Percentiles rank a stretch among this genome's conserved stretches.
These are phyloP conservation scores for Protodeltote pygarga DNA, from an alignment of 2,888 invertebrate genomes.

Conservation along the genomic window DNA sequence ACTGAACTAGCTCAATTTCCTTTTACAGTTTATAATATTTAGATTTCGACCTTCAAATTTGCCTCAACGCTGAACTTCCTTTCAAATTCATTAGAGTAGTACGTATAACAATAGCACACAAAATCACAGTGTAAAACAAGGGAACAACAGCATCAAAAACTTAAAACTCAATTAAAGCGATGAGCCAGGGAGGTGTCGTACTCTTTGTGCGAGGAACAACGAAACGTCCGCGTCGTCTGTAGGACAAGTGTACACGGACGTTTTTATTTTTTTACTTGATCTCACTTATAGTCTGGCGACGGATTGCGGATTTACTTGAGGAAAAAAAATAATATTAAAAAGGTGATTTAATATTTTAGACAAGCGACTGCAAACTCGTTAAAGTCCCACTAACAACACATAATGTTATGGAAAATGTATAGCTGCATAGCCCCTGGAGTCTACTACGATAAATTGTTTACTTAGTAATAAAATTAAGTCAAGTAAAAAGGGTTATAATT, in stretches of 20 bases:
- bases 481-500: too few species aligned
- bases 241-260: conserved; percentile 8
- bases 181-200: conserved; percentile 52
- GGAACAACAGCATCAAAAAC: conserved; percentile 51
- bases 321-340: too few species aligned
- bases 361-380: too few species aligned
- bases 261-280: too few species aligned
- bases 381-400: too few species aligned
- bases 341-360: too few species aligned
- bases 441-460: too few species aligned
- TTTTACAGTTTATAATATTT: background rate
- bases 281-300: too few species aligned
- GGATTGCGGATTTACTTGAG: too few species aligned
- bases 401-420: too few species aligned
- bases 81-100: conserved; percentile 16
- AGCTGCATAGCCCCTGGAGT: too few species aligned
- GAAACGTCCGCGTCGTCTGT: conserved; percentile 4
- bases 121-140: conserved; percentile 43
- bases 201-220: conserved; percentile 40
- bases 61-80: conserved; percentile 18
- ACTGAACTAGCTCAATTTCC: background rate
- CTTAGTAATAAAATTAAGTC: too few species aligned
- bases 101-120: conserved; percentile 31
- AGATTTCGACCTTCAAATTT: conserved; percentile 11
- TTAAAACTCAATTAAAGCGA: conserved; percentile 69